Conservation (phyloP, 2,888 invertebrate genomes). For the Cataglyphis cursor region DNA sequence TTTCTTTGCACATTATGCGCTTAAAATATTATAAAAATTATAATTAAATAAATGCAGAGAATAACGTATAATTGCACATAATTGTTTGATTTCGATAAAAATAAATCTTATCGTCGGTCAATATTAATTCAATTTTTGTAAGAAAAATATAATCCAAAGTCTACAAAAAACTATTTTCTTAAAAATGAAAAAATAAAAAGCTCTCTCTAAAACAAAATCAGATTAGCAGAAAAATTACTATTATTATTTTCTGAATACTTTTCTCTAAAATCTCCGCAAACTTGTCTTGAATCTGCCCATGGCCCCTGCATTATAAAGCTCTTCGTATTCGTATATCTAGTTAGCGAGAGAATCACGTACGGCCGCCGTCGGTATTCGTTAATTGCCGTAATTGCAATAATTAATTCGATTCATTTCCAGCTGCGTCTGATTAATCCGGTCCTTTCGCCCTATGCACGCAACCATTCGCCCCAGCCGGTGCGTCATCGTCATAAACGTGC, state of each 20-base stretch:
- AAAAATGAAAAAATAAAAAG: neutral
- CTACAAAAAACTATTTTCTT: neutral
- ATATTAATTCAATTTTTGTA: neutral
- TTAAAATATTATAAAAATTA: constrained; percentile 7
- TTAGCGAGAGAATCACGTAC: constrained; percentile 49
- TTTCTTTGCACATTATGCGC: neutral
- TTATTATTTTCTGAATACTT: neutral
- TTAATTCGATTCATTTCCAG: constrained; percentile 70
- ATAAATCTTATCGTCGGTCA: neutral
- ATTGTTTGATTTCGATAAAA: neutral
- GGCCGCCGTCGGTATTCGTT: constrained; percentile 48
- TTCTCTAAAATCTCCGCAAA: constrained; percentile 4
- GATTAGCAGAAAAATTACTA: neutral
- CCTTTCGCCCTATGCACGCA: constrained; percentile 49
- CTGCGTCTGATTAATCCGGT: constrained; percentile 69
- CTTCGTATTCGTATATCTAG: constrained; percentile 44
- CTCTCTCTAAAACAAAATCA: neutral
- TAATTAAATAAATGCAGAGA: neutral
- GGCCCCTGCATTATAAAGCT: constrained; percentile 48
- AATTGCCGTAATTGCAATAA: constrained; percentile 70
- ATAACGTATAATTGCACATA: neutral
- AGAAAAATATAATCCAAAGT: neutral
- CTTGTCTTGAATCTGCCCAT: constrained; percentile 35
- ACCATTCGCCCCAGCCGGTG: constrained; percentile 62
- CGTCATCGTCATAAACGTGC: constrained; percentile 52